Conservation (phyloP, 92 coral and sea anemone species). For the Paragorgia papillata region DNA sequence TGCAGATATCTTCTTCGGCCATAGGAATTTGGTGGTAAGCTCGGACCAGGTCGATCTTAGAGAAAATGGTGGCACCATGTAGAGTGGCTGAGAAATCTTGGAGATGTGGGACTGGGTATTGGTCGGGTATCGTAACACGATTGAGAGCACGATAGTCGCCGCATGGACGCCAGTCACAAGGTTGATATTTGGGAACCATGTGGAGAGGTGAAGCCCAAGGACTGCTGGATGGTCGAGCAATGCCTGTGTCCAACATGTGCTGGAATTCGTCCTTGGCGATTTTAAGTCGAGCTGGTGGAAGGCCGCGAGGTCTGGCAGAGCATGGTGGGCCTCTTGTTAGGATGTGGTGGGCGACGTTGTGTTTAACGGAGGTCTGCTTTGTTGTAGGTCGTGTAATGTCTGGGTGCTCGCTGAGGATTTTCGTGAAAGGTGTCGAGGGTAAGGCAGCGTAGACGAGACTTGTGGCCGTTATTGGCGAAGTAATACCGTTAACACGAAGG, state of each 20-base stretch:
- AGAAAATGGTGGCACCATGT: slow-evolving; percentile 14
- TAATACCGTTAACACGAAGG: slow-evolving; percentile 8
- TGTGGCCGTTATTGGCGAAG: slow-evolving; percentile 24
- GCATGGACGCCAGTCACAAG: slow-evolving; percentile 35
- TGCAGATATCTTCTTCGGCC: slow-evolving; percentile 23
- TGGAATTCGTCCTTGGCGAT: slow-evolving; percentile 21
- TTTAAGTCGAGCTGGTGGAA: slow-evolving; percentile 7
- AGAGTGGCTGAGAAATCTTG: slow-evolving; percentile 23
- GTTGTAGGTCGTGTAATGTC: slow-evolving; percentile 2
- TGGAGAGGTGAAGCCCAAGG: slow-evolving; percentile 29
- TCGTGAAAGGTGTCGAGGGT: slow-evolving; percentile 27
- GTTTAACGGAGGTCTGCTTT: not conserved
- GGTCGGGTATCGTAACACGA: slow-evolving; percentile 7
- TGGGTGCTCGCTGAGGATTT: slow-evolving; percentile 6
- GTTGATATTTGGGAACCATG: slow-evolving; percentile 18
- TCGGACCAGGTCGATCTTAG: slow-evolving; percentile 18
- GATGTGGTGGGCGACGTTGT: slow-evolving; percentile 23
- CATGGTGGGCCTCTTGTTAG: slow-evolving; percentile 10
- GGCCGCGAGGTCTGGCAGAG: slow-evolving; percentile 21
- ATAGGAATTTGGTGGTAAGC: slow-evolving; percentile 8
- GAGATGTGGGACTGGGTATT: slow-evolving; percentile 28
- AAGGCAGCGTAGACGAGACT: slow-evolving; percentile 25
- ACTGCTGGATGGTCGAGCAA: slow-evolving; percentile 28
- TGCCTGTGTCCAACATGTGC: slow-evolving; percentile 6
- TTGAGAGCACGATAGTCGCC: slow-evolving; percentile 22